Base-by-base conservation (phyloP, 1,140 invertebrate species). In the Megathymus violae region DNA sequence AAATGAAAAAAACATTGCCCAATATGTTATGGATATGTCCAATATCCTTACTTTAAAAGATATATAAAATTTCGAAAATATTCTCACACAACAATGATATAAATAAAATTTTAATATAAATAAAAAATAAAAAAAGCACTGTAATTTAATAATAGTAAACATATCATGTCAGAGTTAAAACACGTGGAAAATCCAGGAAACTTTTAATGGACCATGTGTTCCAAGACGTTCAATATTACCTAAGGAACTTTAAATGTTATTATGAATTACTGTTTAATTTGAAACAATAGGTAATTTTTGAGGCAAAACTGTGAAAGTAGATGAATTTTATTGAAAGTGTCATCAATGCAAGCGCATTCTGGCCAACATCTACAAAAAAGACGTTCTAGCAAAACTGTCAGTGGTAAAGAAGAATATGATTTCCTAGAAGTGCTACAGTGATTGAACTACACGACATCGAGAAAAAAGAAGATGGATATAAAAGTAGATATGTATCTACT, bases 401-500 rank as follows among this genome's bases (percentile, higher is more conserved):
- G 13, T 41, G 15, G 0, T 13, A 43, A n/a, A 17, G 0, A 27
- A 14, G 11, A 58, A 58, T 4, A 58, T 58, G 52, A 44, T 58
- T 44, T 58, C 10, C 11, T 43, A 27, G 38, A 40, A 52, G 16
- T 40, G 22, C 11, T 14, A 11, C 4, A 14, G 44, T 27, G n/a
- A 11, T 27, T 14, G 3, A n/a, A 14, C 17, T 0, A 47, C 19
- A 47, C 3, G 4, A 31, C 7, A 31, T 36, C 34, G 17, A 62
- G 16, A 58, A 52, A 19, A 31, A 41, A 54, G 43, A 46, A 44
- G 41, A 59, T 59, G 56, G 56, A 59, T 19, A 25, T 59, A 19
- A 67, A 62, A 50, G 59, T 67, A 44, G 64, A 67, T 19, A 56
- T 67, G 59, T 67, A 62, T 16, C 27, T 52, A 17, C 58, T 64